These are phyloP conservation scores for Indri indri DNA, from an alignment of 2,113 vertebrate species.

Conservation along the genomic window DNA sequence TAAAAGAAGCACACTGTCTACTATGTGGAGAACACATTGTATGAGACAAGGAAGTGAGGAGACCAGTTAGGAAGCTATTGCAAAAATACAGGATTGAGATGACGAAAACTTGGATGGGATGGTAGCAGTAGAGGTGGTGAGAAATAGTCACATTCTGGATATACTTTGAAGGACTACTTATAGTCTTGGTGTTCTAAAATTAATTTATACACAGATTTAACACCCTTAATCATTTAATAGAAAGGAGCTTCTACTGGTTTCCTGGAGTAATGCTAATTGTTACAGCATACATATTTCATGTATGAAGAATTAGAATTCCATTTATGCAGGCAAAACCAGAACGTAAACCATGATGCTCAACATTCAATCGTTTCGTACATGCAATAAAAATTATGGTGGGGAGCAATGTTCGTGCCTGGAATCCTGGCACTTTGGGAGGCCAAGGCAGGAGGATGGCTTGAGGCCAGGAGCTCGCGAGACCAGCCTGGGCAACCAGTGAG, in stretches of 20 bases:
- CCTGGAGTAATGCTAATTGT: not conserved
- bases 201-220: not conserved
- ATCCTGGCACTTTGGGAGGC: no score
- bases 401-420: no score
- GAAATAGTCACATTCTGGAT: not conserved
- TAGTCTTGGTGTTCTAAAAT: not conserved
- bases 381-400: not conserved
- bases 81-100: not conserved
- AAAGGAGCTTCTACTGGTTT: slow-evolving; percentile 21
- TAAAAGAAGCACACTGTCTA: not conserved
- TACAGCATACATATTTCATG: not conserved
- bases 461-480: no score
- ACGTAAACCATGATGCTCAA: not conserved
- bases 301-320: not conserved
- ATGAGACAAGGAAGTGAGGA: not conserved
- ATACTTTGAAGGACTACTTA: not conserved
- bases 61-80: not conserved
- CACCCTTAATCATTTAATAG: slow-evolving; percentile 20
- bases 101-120: not conserved
- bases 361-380: not conserved
- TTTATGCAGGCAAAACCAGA: not conserved
- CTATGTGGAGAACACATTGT: not conserved
- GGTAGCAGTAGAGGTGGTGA: not conserved
- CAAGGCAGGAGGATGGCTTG: no score
- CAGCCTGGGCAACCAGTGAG: no score